phyloP scores from a whole-genome alignment of 2,113 vertebrate species.

The Gallinago media region DNA sequence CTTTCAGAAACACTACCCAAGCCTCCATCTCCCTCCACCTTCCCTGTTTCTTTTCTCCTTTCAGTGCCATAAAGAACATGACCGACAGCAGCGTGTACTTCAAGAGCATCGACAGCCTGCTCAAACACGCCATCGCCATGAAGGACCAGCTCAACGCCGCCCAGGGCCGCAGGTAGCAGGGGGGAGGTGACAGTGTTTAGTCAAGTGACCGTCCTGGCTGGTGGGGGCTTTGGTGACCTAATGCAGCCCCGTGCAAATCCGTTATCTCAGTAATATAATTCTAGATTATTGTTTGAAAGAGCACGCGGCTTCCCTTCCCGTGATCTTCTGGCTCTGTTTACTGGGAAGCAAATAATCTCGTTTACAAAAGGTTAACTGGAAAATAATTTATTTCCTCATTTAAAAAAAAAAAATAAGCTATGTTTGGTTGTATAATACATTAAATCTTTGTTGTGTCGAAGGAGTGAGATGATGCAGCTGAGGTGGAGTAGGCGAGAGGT shows the following conservation, averaged over 20 bases:
- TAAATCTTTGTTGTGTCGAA: background rate
- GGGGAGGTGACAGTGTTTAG: background rate
- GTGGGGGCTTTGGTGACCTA: background rate
- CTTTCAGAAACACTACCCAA: background rate
- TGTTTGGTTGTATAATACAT: background rate
- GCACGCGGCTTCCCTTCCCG: background rate
- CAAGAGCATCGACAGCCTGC: constrained; percentile 90
- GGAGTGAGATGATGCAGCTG: background rate
- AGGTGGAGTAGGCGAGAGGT: background rate
- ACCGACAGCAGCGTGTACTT: constrained; percentile 92
- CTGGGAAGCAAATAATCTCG: background rate
- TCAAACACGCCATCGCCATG: constrained; percentile 84
- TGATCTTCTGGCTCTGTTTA: background rate
- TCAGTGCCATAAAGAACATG: constrained; percentile 94
- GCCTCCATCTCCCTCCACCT: too few relatives aligned
- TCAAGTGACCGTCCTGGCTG: background rate
- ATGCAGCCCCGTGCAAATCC: background rate
- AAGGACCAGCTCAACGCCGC: constrained; percentile 86
- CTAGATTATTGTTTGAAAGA: background rate
- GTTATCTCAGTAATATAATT: background rate
- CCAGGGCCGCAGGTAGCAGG: constrained; percentile 88
- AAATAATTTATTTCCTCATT: background rate
- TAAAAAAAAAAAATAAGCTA: background rate
- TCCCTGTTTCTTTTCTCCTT: background rate
- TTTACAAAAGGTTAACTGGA: background rate